Percentiles rank a stretch among this genome's conserved stretches.
Conservation (phyloP, 2,113 vertebrate species). For the Cephalopterus ornatus region DNA sequence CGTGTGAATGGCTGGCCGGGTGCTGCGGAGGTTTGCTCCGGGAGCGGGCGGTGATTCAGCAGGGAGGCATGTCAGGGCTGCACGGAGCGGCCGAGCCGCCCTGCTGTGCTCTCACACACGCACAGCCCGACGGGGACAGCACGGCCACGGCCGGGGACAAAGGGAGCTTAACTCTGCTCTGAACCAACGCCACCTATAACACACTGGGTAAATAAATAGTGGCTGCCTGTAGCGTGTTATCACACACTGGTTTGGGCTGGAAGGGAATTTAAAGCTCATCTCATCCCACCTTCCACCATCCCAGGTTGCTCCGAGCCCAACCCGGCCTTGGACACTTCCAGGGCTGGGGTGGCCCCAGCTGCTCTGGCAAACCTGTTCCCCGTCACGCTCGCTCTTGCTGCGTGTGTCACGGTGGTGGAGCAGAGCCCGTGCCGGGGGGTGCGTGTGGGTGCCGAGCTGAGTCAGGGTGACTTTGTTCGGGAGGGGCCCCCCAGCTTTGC, state of each 20-base stretch:
- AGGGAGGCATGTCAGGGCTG: not conserved
- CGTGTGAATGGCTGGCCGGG: not conserved
- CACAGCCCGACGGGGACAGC: not conserved
- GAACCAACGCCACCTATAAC: not conserved
- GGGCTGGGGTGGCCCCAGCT: not conserved
- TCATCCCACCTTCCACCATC: rapidly evolving
- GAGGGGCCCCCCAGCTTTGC: not conserved
- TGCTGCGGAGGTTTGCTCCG: not conserved
- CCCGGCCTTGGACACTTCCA: not conserved
- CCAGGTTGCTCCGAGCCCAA: not conserved
- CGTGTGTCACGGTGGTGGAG: not conserved
- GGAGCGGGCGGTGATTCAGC: not conserved
- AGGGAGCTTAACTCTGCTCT: not conserved
- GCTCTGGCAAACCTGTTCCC: not conserved
- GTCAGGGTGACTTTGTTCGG: not conserved
- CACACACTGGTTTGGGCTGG: rapidly evolving
- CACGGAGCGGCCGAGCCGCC: not conserved
- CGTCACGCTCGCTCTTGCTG: no score
- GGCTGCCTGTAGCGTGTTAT: rapidly evolving
- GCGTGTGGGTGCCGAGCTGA: not conserved
- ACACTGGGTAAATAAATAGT: rapidly evolving
- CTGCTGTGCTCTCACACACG: not conserved
- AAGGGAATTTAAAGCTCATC: not conserved
- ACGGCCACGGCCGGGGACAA: not conserved
- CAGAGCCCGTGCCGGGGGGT: not conserved